Evolutionary conservation across 2,797 vertebrate genomes (phyloP).

Genomic region (Podargus strigoides): DNA sequence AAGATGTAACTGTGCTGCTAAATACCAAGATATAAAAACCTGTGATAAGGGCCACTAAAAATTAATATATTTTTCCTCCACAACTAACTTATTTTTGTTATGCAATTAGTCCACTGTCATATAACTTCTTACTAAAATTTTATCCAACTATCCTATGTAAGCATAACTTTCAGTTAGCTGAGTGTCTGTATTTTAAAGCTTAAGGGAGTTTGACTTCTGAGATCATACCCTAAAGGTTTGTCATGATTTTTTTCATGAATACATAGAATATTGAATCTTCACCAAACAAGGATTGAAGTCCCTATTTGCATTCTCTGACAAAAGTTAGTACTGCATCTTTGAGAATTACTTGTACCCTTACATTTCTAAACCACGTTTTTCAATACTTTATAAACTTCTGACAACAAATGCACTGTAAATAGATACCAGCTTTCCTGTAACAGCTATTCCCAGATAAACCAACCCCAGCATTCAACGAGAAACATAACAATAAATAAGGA

Average conservation of each 20-base stretch:
- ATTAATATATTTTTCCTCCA: neutral
- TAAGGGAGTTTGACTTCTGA: neutral
- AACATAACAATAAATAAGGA: neutral
- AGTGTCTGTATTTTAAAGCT: neutral
- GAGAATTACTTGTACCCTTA: neutral
- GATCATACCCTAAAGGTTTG: neutral
- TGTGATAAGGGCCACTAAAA: neutral
- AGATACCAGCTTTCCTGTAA: neutral
- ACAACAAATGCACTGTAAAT: neutral
- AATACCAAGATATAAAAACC: neutral
- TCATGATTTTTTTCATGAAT: neutral
- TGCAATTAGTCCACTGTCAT: neutral
- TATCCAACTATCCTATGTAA: neutral
- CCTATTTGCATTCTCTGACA: neutral
- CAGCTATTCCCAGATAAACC: neutral
- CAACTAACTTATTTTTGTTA: neutral
- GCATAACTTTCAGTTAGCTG: neutral
- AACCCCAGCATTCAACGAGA: neutral
- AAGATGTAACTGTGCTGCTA: neutral
- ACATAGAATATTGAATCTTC: neutral
- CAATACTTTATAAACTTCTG: neutral
- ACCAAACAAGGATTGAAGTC: neutral
- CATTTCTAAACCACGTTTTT: neutral
- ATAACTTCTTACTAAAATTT: neutral
- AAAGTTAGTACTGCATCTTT: neutral